A percentile compares a stretch with the other conserved stretches of the same genome.
Evolutionary conservation across 2,888 invertebrate species (phyloP).

Genomic region (Limenitis camilla): DNA sequence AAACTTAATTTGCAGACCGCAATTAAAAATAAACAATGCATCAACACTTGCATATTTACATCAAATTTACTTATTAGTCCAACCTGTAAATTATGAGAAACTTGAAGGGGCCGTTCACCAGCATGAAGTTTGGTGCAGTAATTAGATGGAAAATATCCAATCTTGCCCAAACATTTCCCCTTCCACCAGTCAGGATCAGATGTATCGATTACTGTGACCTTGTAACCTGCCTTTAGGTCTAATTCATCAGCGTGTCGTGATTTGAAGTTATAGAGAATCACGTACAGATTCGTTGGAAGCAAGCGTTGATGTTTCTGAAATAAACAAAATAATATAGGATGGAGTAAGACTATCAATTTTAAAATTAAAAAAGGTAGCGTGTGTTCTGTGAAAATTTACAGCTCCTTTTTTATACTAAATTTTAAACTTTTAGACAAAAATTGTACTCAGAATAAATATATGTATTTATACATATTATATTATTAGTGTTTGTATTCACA

Average conservation of each 20-base stretch:
- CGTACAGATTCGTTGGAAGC: slow-evolving; percentile 92
- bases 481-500: too few relatives aligned
- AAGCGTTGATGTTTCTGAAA: slow-evolving; percentile 87
- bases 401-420: too few relatives aligned
- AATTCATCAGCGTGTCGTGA: slow-evolving; percentile 95
- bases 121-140: slow-evolving; percentile 93
- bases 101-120: slow-evolving; percentile 93
- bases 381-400: too few relatives aligned
- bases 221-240: slow-evolving; percentile 93
- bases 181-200: slow-evolving; percentile 98
- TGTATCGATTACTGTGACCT: slow-evolving; percentile 93
- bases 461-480: too few relatives aligned
- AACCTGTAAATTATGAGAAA: slow-evolving; percentile 73
- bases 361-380: too few relatives aligned
- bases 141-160: slow-evolving; percentile 95
- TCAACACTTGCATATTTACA: too few relatives aligned
- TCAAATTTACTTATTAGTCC: too few relatives aligned
- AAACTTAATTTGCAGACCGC: too few relatives aligned
- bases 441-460: too few relatives aligned
- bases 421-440: too few relatives aligned
- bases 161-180: slow-evolving; percentile 92
- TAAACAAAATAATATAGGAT: slow-evolving; percentile 3
- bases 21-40: too few relatives aligned
- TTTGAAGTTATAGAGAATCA: slow-evolving; percentile 95
- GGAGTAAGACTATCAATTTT: too few relatives aligned